A percentile compares a stretch with the other conserved stretches of the same genome.
These are phyloP conservation scores for Diarsia dahlii DNA, from an alignment of 2,888 invertebrate genomes.

Conservation along the genomic window DNA sequence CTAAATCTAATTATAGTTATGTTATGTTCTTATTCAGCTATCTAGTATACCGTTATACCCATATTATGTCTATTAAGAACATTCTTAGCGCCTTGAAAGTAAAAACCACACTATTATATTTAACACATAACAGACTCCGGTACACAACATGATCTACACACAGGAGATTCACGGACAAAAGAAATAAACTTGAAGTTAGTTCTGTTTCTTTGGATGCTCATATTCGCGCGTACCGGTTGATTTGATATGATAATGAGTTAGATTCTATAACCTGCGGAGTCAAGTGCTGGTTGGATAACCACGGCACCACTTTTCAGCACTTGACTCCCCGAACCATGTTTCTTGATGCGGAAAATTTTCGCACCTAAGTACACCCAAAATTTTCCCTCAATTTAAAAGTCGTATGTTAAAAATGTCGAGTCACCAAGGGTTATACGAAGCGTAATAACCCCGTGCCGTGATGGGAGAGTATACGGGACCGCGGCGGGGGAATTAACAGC, in stretches of 20 bases:
- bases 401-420: slow-evolving; percentile 37
- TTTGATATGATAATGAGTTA: not conserved
- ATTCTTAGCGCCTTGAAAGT: not conserved
- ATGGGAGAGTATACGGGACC: slow-evolving; percentile 24
- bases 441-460: slow-evolving; percentile 14
- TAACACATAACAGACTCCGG: not conserved
- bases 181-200: not conserved
- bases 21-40: not conserved
- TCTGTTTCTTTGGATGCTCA: not conserved
- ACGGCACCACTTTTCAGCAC: not conserved
- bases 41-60: not conserved
- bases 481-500: slow-evolving; percentile 41
- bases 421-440: slow-evolving; percentile 24
- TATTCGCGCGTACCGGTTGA: not conserved
- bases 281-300: too few relatives aligned
- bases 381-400: slow-evolving; percentile 27
- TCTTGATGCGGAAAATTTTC: not conserved
- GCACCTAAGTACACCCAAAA: not conserved
- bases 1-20: too few relatives aligned
- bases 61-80: not conserved
- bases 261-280: not conserved
- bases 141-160: not conserved
- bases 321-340: not conserved
- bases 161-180: not conserved
- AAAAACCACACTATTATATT: not conserved